Evolutionary conservation across 37 sponge, comb jelly and placozoan species (phyloP).

Genomic region (Chondrilla cf. caribensis): DNA sequence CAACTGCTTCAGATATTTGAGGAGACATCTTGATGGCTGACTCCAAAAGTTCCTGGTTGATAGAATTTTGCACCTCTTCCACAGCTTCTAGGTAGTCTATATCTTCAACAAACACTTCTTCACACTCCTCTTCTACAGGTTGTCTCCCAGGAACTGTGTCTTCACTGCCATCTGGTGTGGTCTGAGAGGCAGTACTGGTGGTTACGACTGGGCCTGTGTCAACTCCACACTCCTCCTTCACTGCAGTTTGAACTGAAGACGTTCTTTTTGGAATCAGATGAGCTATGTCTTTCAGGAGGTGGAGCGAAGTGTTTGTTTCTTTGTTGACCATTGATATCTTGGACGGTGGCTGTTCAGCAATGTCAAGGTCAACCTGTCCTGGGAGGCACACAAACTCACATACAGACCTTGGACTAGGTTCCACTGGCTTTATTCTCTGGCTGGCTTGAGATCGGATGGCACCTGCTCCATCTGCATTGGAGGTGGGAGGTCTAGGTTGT

Average conservation of each 20-base stretch:
- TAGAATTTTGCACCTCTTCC: neutral
- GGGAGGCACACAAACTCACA: too few relatives aligned
- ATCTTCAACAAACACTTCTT: neutral
- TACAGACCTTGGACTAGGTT: too few relatives aligned
- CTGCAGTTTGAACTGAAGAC: neutral
- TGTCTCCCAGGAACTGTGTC: neutral
- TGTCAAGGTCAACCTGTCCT: too few relatives aligned
- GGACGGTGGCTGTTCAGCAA: too few relatives aligned
- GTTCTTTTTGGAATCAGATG: neutral
- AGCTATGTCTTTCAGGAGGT: neutral
- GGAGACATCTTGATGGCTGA: slow-evolving; percentile 1
- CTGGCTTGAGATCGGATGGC: too few relatives aligned
- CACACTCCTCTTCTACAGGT: neutral
- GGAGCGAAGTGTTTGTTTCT: neutral
- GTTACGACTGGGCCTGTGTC: neutral
- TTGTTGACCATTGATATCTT: neutral
- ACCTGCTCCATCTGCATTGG: too few relatives aligned
- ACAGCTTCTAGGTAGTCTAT: slow-evolving; percentile 14
- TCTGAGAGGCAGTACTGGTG: neutral
- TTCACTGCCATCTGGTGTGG: neutral
- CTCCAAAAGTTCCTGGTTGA: slow-evolving; percentile 1
- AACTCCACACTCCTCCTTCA: neutral
- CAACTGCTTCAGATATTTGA: slow-evolving; percentile 15
- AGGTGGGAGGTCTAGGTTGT: too few relatives aligned
- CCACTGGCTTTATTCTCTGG: too few relatives aligned